Evolutionary conservation across 2,113 vertebrate species (phyloP), one percentile per base, ranked within the genome.

Genomic region (Anoplopoma fimbria): DNA sequence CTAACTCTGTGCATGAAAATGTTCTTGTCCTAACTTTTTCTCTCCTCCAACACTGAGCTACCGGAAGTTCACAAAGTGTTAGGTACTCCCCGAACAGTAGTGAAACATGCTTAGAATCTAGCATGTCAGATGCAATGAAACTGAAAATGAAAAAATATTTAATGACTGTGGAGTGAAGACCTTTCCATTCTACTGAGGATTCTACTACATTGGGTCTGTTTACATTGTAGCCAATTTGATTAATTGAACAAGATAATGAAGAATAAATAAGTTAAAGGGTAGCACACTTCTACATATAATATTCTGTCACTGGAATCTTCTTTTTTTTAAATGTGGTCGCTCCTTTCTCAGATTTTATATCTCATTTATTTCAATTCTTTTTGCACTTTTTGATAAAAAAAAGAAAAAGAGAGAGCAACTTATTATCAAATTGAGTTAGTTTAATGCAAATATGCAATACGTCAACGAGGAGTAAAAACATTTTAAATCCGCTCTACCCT

Each of bases 101-200:
- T 55, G 4, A 29, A 63, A 62, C 23, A 60, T 49, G 21, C 49
- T n/a, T 45, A 7, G 9, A 63, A 64, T 55, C 34, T 64, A 51
- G 38, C 47, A 55, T 58, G 73, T 64, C 57, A 29, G 14, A 63
- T 23, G 9, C 45, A 55, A 33, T 63, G 15, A 76, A 62, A 36
- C 31, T 74, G 62, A n/a, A n/a, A n/a, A n/a, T n/a, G n/a, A n/a
- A n/a, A n/a, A n/a, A n/a, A 81, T 15, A 64, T 42, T 63, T 70
- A 76, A 63, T 76, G 47, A 63, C 1, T 75, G 45, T 27, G 63
- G 62, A 62, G 64, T 13, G 14, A 29, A 63, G 25, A 40, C n/a
- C 31, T 75, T 68, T 60, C n/a, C 51, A 51, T 49, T 38, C 2
- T 14, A 45, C 1, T 51, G 13, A 19, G 29, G 19, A 33, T 13